Conservation (phyloP, 2,888 invertebrate species). For the Ochropleura leucogaster region DNA sequence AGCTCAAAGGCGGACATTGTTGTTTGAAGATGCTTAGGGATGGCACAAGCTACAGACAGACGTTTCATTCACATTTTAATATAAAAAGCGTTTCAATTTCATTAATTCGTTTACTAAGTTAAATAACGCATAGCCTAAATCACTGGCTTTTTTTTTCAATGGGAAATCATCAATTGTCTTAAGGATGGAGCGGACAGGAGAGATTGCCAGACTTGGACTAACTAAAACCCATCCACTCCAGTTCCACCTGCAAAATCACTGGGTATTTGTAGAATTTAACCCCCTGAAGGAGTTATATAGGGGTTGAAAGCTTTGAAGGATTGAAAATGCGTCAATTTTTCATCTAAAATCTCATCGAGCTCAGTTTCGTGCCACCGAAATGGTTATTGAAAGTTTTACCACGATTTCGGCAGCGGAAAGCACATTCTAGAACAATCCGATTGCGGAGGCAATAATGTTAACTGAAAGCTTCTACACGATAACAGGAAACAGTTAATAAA, state of each 20-base stretch:
- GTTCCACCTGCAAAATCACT: background rate
- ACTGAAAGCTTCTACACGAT: constrained; percentile 38
- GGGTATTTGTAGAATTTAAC: background rate
- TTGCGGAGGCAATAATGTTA: background rate
- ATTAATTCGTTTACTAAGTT: background rate
- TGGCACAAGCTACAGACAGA: constrained; percentile 11
- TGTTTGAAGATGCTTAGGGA: constrained; percentile 55
- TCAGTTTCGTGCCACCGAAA: background rate
- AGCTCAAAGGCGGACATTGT: constrained; percentile 59
- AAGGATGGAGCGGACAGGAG: no score
- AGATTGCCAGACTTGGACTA: no score
- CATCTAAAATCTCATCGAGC: background rate
- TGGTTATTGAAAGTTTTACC: background rate
- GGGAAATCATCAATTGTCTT: no score
- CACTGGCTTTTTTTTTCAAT: background rate
- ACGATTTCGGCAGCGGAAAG: background rate
- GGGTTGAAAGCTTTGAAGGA: background rate
- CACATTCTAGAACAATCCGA: background rate
- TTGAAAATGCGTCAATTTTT: background rate
- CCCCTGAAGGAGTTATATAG: background rate
- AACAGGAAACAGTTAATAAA: constrained; percentile 27
- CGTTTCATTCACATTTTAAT: background rate
- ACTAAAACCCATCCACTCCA: no score
- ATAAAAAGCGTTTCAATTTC: background rate
- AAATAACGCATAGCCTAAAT: background rate